Evolutionary conservation across 2,888 invertebrate species (phyloP).

Genomic region (Neria commutata): DNA sequence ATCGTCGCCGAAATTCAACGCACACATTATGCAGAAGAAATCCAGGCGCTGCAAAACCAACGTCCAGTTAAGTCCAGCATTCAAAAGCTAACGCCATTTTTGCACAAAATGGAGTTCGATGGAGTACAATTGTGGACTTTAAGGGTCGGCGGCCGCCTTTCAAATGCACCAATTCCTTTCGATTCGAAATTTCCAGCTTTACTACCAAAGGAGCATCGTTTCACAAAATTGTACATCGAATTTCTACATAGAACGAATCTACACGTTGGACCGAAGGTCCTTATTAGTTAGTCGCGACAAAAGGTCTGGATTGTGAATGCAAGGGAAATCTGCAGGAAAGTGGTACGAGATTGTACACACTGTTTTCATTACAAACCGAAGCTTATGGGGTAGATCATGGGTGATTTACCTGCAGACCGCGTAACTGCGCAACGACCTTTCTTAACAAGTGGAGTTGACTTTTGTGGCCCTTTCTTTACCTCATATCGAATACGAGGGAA

Average conservation of each 20-base stretch:
- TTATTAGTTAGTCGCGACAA: too few species aligned
- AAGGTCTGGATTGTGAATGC: too few species aligned
- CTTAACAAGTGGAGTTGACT: constrained; percentile 28
- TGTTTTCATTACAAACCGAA: constrained; percentile 12
- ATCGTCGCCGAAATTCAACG: neutral
- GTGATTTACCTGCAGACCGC: constrained; percentile 16
- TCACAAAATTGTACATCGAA: constrained; percentile 5
- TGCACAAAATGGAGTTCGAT: neutral
- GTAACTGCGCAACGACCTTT: constrained; percentile 25
- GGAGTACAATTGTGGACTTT: neutral
- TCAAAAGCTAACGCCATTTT: neutral
- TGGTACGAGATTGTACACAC: constrained; percentile 1
- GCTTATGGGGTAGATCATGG: constrained; percentile 14
- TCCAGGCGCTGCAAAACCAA: neutral
- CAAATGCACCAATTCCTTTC: neutral
- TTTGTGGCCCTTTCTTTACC: constrained; percentile 23
- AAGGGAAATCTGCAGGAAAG: too few species aligned
- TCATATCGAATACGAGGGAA: constrained; percentile 22
- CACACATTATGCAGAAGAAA: too few species aligned
- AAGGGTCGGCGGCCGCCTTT: neutral
- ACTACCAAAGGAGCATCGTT: neutral
- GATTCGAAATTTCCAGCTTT: constrained; percentile 3
- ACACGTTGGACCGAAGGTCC: too few species aligned
- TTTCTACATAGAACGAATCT: constrained; percentile 17
- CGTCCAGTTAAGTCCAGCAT: neutral